phyloP scores from a whole-genome alignment of 2,797 vertebrate species.

The Cyprinodon diabolis region DNA sequence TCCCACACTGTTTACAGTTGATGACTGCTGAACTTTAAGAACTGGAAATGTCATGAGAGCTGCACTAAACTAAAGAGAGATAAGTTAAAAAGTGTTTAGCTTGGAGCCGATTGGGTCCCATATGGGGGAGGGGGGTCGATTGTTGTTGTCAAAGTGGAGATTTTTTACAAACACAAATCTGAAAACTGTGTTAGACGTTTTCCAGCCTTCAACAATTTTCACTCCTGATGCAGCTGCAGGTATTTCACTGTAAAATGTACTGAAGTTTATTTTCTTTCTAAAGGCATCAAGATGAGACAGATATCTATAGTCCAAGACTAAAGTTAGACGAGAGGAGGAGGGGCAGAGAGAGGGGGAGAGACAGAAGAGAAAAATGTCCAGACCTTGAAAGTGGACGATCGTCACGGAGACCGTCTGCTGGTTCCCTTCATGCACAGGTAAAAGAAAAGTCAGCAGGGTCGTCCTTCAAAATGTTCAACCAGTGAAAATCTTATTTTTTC shows the following conservation, averaged over 20 bases:
- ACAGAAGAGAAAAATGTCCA: conserved; percentile 72
- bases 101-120: too few relatives aligned
- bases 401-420: conserved; percentile 63
- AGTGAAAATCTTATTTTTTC: not conserved
- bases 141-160: too few relatives aligned
- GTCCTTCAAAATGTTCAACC: not conserved
- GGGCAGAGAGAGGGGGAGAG: conserved; percentile 75
- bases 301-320: conserved; percentile 46
- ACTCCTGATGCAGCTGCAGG: too few relatives aligned
- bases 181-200: not conserved
- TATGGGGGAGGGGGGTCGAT: too few relatives aligned
- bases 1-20: too few relatives aligned
- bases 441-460: not conserved
- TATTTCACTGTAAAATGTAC: not conserved
- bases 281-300: conserved; percentile 65
- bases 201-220: not conserved
- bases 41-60: too few relatives aligned
- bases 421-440: conserved; percentile 65
- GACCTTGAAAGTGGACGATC: conserved; percentile 63
- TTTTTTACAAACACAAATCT: not conserved
- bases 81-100: too few relatives aligned
- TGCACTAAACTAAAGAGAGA: too few relatives aligned
- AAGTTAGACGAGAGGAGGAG: conserved; percentile 75
- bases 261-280: not conserved
- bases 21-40: too few relatives aligned